phyloP scores from a whole-genome alignment of 2,113 vertebrate genomes.

The Phoenicopterus ruber region DNA sequence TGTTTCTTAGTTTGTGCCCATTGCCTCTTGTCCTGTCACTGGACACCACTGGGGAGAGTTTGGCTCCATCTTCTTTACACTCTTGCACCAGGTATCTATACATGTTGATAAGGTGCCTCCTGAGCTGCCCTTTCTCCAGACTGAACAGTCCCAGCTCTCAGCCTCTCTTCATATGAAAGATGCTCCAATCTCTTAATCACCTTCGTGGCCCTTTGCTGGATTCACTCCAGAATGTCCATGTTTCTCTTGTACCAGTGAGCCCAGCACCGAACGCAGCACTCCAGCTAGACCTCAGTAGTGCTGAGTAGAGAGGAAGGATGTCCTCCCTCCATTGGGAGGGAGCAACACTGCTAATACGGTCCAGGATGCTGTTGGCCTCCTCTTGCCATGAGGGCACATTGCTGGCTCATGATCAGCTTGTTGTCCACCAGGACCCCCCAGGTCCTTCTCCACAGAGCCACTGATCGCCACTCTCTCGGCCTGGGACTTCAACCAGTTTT shows the following conservation, averaged over 20 bases:
- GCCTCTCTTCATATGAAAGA: not conserved
- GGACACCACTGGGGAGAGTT: not conserved
- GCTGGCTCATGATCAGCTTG: not conserved
- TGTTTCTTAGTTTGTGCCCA: not conserved
- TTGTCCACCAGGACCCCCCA: not conserved
- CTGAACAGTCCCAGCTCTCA: not conserved
- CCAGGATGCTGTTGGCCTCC: not conserved
- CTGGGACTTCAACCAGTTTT: not conserved
- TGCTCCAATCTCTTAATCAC: not conserved
- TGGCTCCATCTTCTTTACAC: not conserved
- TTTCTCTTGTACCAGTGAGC: not conserved
- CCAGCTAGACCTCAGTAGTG: not conserved
- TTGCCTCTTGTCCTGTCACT: not conserved
- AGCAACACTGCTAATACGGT: not conserved
- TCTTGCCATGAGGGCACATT: not conserved
- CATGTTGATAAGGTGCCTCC: not conserved
- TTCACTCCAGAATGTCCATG: accelerated
- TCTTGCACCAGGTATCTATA: not conserved
- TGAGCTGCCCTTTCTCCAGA: not conserved
- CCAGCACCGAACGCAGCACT: not conserved
- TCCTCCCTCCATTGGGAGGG: not conserved
- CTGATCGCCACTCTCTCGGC: not conserved
- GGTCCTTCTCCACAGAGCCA: not conserved
- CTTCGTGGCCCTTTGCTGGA: not conserved
- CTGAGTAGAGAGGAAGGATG: not conserved